Evolutionary conservation across 1,140 invertebrate genomes (phyloP), one percentile per base, ranked within the genome.

Genomic region (Aphelenchoides fujianensis): DNA sequence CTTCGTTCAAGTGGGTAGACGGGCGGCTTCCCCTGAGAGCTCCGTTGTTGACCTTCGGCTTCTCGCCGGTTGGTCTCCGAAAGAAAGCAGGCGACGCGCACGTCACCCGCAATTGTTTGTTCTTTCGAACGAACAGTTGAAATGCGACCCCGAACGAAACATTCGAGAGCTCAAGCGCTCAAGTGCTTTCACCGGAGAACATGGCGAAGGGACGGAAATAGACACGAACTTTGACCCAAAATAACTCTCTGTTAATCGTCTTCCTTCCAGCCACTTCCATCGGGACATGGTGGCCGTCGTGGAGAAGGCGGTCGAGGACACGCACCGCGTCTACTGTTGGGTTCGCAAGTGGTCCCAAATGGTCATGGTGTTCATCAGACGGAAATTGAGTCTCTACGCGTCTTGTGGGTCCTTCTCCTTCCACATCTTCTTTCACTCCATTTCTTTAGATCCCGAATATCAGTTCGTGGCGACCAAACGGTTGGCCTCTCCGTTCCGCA

Each of bases 321-420:
- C 76, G n/a, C 76, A 78, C 48, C 74, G 72, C 9, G 74, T 77
- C 12, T 78, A 64, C 63, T 78, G 76, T 48, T 78, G 76, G 76
- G 76, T 78, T 3, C 54, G 76, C 34, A 81, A 78, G 41, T 78
- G 76, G 76, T 79, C 77, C 7, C 76, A 78, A 69, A 80, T 78
- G 78, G 57, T 78, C 19, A 48, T 78, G n/a, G 48, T 78, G n/a
- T 78, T 78, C 34, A 71, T 78, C 31, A 36, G 67, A 34, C 61
- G 70, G n/a, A 54, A 64, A 3, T 59, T 78, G 7, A 70, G 76
- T 54, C 36, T 80, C 16, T 78, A 74, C 48, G 67, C 78, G 31
- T 80, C 76, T 7, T 59, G 76, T 78, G 28, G 19, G 63, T 73
- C n/a, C 36, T 41, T 37, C 53, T 57, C 1, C 19, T 28, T 74